These are phyloP conservation scores for Diploscapter pachys DNA, from an alignment of 1,140 invertebrate genomes.

Conservation along the genomic window DNA sequence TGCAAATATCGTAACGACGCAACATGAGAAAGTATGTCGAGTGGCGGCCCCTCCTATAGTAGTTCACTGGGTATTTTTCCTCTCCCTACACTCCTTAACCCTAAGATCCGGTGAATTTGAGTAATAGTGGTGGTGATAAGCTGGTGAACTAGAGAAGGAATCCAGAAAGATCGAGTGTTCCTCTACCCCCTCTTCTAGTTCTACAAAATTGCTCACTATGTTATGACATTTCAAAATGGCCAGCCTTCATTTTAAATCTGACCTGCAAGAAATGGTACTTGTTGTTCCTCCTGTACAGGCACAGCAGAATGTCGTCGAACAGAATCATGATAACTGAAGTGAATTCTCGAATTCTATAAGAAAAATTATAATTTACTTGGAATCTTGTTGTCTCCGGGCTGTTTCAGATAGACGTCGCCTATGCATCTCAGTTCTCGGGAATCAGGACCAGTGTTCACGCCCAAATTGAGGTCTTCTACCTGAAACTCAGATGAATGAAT, in stretches of 20 bases:
- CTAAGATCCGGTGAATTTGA: no score
- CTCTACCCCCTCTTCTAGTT: no score
- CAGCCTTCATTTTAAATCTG: no score
- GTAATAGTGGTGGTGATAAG: no score
- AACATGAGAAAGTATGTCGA: no score
- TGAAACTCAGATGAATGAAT: neutral
- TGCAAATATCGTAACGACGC: neutral
- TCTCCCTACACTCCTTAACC: no score
- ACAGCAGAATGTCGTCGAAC: slow-evolving; percentile 25
- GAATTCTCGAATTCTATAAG: neutral
- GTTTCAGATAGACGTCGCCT: neutral
- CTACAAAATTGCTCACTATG: no score
- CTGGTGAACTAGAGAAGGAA: no score
- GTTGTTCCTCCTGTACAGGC: slow-evolving; percentile 6
- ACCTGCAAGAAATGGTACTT: neutral
- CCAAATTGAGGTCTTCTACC: neutral
- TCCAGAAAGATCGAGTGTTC: no score
- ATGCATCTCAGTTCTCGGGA: slow-evolving; percentile 14
- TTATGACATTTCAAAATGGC: no score
- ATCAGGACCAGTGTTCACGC: neutral
- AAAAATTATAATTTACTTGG: neutral
- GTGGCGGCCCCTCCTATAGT: no score
- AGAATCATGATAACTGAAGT: slow-evolving; percentile 5
- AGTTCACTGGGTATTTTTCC: no score
- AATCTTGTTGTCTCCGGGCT: neutral